phyloP scores from a whole-genome alignment of 2,888 invertebrate species.

The Philaethria dido region DNA sequence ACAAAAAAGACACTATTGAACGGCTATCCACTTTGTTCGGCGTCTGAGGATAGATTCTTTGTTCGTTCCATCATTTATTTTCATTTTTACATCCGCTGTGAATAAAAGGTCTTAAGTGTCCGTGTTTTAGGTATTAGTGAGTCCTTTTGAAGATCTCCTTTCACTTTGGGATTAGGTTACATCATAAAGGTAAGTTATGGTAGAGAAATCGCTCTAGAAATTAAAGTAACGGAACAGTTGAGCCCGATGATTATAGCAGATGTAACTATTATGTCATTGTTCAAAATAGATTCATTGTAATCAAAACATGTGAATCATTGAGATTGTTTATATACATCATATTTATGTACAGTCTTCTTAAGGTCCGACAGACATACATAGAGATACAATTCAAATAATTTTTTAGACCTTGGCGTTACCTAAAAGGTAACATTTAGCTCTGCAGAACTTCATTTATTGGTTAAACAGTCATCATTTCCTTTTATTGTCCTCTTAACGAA shows the following conservation, averaged over 20 bases:
- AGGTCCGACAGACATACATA: no score
- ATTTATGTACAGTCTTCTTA: not conserved
- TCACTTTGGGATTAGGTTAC: constrained; percentile 39
- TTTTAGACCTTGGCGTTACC: no score
- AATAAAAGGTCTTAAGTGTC: constrained; percentile 9
- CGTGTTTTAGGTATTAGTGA: constrained; percentile 24
- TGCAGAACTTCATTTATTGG: no score
- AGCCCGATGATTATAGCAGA: constrained; percentile 40
- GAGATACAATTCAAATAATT: no score
- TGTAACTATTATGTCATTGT: constrained; percentile 39
- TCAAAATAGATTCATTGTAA: not conserved
- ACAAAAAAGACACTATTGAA: constrained; percentile 28
- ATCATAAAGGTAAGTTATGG: constrained; percentile 38
- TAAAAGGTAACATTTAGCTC: no score
- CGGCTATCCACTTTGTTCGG: constrained; percentile 24
- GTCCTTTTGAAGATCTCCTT: constrained; percentile 32
- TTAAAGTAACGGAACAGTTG: constrained; percentile 42
- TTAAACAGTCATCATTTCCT: not conserved
- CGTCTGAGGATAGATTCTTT: constrained; percentile 29
- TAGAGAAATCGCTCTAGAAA: constrained; percentile 48
- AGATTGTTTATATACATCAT: not conserved
- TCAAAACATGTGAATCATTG: constrained; percentile 9
- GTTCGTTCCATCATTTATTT: not conserved
- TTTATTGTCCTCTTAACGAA: not conserved
- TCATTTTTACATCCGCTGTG: constrained; percentile 14